These are phyloP conservation scores for Trichogramma pretiosum DNA, from an alignment of 1,140 invertebrate genomes.

Conservation along the genomic window DNA sequence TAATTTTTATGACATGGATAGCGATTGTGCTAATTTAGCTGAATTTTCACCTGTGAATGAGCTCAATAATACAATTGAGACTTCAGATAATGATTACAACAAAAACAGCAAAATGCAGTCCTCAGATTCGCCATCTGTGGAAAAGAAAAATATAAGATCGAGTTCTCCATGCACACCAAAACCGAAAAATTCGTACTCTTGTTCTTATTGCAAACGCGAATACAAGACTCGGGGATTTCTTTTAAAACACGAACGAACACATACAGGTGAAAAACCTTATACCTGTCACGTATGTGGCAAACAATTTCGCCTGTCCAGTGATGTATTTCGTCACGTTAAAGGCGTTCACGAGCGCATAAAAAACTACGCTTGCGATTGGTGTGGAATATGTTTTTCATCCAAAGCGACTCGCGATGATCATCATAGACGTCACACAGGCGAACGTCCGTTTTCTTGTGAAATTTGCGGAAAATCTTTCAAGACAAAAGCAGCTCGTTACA, in stretches of 20 bases:
- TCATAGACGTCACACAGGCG: conserved; percentile 41
- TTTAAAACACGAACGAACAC: conserved; percentile 25
- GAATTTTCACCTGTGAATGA: too few species aligned
- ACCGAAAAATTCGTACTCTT: too few species aligned
- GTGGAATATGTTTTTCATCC: conserved; percentile 30
- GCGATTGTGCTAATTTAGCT: too few species aligned
- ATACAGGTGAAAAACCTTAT: conserved; percentile 1
- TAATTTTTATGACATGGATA: too few species aligned
- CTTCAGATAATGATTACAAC: too few species aligned
- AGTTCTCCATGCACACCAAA: too few species aligned
- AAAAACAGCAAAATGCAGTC: too few species aligned
- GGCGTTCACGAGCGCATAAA: conserved; percentile 28
- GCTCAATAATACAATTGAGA: too few species aligned
- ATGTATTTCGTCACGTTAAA: conserved; percentile 22
- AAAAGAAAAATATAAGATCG: too few species aligned
- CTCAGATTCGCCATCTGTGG: too few species aligned
- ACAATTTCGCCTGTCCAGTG: conserved; percentile 17
- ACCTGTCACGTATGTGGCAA: conserved; percentile 18
- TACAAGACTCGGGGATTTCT: not conserved
- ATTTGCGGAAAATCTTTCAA: conserved; percentile 61
- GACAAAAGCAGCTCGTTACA: conserved; percentile 42
- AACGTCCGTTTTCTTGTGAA: conserved; percentile 52
- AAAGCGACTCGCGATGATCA: conserved; percentile 26
- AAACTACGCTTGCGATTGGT: conserved; percentile 30
- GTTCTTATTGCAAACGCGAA: too few species aligned